Evolutionary conservation across 2,888 invertebrate genomes (phyloP), one percentile per base, ranked within the genome.

Genomic region (Allophyes oxyacanthae): DNA sequence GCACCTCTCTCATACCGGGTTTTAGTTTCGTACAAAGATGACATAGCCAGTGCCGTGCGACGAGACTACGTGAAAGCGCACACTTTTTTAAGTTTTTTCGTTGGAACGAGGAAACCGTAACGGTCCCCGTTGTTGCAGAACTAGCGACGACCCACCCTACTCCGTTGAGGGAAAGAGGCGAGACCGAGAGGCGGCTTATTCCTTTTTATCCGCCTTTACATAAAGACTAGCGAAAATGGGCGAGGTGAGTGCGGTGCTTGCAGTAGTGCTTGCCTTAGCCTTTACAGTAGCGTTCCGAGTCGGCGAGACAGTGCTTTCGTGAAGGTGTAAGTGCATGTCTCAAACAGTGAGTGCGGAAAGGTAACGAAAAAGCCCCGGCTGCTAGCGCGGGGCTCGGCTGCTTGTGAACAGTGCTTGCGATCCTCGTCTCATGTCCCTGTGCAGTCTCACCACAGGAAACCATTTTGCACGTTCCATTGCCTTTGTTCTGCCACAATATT

Each of bases 181-280:
- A 91, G 87, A 88, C 88, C 87, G 84, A 89, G 85, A 87, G 90
- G 91, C 92, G 92, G 89, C 89, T 89, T 87, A 84, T 85, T 89
- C 90, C 89, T 89, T 90, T 89, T 87, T 87, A 87, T 88, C 90
- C 91, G 89, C 90, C 92, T 92, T 71, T 90, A 85, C 83, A 89
- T 91, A 94, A 84, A 92, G 88, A 91, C 91, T 92, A 88, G 87
- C 87, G 90, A 92, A 91, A 92, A 94, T 94, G 94, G 94, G 94
- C 92, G 94, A 94, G 94, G 94, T 94, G 93, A 94, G 94, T 94
- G 91, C 86, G 82, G 90, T 88, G 92, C 89, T 90, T 90, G 84
- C 84, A 85, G 92, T 92, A 93, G 91, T 91, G 91, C 86, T 91
- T 92, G 83, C 83, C 75, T 83, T 88, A 86, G 86, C 81, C 81